phyloP scores from a whole-genome alignment of 1,140 invertebrate genomes.

The Aphidius gifuensis region DNA sequence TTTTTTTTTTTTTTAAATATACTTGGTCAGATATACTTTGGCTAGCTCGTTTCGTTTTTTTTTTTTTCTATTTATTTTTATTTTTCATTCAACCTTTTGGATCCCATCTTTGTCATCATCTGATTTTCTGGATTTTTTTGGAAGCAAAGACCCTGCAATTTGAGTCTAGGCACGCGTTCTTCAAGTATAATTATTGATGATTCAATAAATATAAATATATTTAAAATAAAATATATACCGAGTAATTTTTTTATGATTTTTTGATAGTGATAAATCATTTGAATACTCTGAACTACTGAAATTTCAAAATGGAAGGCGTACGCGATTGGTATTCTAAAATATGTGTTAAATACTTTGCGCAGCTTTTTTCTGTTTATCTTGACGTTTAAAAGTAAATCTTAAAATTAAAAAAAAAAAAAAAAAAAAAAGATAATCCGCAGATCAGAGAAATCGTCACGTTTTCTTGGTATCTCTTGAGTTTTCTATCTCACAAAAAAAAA shows the following conservation, averaged over 20 bases:
- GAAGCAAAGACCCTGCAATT: slow-evolving; percentile 32
- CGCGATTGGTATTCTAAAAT: too few relatives aligned
- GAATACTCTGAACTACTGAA: too few relatives aligned
- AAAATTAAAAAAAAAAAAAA: too few relatives aligned
- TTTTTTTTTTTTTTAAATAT: slow-evolving; percentile 35
- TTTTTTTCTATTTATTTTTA: slow-evolving; percentile 16
- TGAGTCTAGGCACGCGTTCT: slow-evolving; percentile 37
- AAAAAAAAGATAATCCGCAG: slow-evolving; percentile 33
- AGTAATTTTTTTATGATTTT: not conserved
- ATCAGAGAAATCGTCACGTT: slow-evolving; percentile 38
- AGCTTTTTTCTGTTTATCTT: too few relatives aligned
- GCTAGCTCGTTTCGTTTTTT: slow-evolving; percentile 1
- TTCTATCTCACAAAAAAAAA: too few relatives aligned
- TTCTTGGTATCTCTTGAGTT: not conserved
- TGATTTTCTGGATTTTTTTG: slow-evolving; percentile 32
- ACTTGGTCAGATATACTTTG: slow-evolving; percentile 1
- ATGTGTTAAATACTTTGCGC: too few relatives aligned
- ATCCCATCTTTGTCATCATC: slow-evolving; percentile 9
- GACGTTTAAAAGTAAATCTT: too few relatives aligned
- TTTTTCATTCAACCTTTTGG: slow-evolving; percentile 3
- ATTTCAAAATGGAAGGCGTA: too few relatives aligned
- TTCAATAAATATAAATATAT: not conserved
- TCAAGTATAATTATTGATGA: slow-evolving; percentile 1
- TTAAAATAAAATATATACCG: not conserved
- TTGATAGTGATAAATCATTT: too few relatives aligned